Evolutionary conservation across 2,888 invertebrate species (phyloP).

Genomic region (Philaethria dido): DNA sequence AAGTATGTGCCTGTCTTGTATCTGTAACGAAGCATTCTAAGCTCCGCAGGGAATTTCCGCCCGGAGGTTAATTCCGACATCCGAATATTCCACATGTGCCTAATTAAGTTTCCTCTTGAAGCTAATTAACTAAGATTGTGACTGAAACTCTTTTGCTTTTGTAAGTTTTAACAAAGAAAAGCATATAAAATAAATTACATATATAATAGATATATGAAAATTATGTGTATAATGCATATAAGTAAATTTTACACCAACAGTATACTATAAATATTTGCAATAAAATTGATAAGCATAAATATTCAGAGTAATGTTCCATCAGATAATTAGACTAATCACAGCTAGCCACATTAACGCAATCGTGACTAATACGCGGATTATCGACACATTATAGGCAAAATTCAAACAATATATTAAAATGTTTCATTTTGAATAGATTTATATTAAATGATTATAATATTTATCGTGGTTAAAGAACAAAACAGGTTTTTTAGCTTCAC

Average conservation of each 20-base stretch:
- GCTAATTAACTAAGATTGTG: slow-evolving; percentile 20
- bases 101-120: slow-evolving; percentile 20
- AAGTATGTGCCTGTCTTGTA: slow-evolving; percentile 23
- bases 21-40: slow-evolving; percentile 29
- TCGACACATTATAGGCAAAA: background rate
- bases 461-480: no score
- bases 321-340: slow-evolving; percentile 8
- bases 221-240: no score
- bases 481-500: no score
- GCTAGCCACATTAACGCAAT: slow-evolving; percentile 3
- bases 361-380: slow-evolving; percentile 10
- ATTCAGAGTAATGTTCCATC: background rate
- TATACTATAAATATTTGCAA: background rate
- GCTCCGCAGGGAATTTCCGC: slow-evolving; percentile 33
- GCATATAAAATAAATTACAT: background rate
- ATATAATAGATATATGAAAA: no score
- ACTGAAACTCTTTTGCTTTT: slow-evolving; percentile 9
- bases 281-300: background rate
- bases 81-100: slow-evolving; percentile 31
- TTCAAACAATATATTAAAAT: background rate
- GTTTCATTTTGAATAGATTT: no score
- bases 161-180: background rate
- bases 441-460: no score
- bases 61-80: slow-evolving; percentile 54
- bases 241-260: no score